phyloP scores from a whole-genome alignment of 2,113 vertebrate species.

The Coreoperca whiteheadi region DNA sequence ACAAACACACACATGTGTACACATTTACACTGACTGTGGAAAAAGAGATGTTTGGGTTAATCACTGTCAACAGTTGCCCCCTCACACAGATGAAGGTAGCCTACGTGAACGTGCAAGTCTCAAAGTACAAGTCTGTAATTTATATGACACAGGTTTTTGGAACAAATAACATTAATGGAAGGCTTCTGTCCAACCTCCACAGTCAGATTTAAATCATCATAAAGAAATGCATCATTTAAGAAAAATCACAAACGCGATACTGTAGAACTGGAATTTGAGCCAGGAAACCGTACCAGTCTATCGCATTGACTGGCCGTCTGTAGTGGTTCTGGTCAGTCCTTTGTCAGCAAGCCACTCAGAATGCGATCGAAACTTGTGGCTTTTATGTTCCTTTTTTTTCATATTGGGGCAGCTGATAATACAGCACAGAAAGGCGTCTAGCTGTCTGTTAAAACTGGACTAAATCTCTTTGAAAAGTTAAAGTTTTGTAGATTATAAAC shows the following conservation, averaged over 20 bases:
- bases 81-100: neutral
- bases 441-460: neutral
- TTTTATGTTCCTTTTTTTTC: neutral
- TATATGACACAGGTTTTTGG: neutral
- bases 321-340: too few species aligned
- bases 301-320: too few species aligned
- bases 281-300: neutral
- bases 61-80: neutral
- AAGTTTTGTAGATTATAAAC: neutral
- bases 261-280: neutral
- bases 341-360: neutral
- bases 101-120: neutral
- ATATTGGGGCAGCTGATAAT: neutral
- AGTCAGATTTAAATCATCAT: neutral
- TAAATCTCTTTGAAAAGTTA: neutral
- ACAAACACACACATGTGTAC: constrained; percentile 21
- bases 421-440: neutral
- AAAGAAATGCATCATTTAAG: neutral
- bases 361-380: neutral
- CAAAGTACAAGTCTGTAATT: neutral
- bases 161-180: neutral
- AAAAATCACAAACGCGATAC: neutral
- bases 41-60: neutral
- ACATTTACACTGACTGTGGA: neutral
- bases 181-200: neutral